phyloP scores from a whole-genome alignment of 2,797 vertebrate genomes.

The Acipenser ruthenus region DNA sequence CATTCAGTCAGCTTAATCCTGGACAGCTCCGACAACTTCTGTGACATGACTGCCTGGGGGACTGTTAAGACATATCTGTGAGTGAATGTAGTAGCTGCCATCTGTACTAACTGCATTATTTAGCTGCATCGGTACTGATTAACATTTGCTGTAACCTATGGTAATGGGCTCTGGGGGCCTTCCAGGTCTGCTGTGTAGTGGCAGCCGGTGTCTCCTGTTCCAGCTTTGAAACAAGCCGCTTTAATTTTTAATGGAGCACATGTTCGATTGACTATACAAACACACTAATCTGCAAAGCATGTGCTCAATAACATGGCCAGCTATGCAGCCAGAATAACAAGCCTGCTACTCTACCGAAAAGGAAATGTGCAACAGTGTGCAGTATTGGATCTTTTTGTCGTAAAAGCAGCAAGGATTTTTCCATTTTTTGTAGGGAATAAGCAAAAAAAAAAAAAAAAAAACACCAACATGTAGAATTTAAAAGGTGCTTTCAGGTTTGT shows the following conservation, averaged over 20 bases:
- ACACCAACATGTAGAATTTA: too few relatives aligned
- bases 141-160: slow-evolving; percentile 79
- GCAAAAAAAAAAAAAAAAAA: too few relatives aligned
- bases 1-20: slow-evolving; percentile 1
- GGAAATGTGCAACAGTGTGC: not conserved
- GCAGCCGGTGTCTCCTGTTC: slow-evolving; percentile 73
- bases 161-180: slow-evolving; percentile 74
- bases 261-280: slow-evolving; percentile 81
- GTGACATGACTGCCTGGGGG: slow-evolving; percentile 3
- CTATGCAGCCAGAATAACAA: slow-evolving; percentile 62
- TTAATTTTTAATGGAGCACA: slow-evolving; percentile 84
- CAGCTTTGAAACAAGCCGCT: slow-evolving; percentile 69
- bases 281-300: slow-evolving; percentile 80
- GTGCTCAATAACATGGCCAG: slow-evolving; percentile 67
- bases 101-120: slow-evolving; percentile 82
- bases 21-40: slow-evolving; percentile 3
- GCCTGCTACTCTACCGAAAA: slow-evolving; percentile 6
- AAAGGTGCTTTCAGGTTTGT: too few relatives aligned
- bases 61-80: slow-evolving; percentile 31
- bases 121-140: slow-evolving; percentile 73
- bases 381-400: slow-evolving; percentile 2
- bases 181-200: slow-evolving; percentile 65
- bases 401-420: slow-evolving; percentile 7
- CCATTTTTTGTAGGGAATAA: too few relatives aligned
- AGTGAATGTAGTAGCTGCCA: slow-evolving; percentile 65